phyloP scores from a whole-genome alignment of 2,888 invertebrate genomes.

The Drymonia ruficornis region DNA sequence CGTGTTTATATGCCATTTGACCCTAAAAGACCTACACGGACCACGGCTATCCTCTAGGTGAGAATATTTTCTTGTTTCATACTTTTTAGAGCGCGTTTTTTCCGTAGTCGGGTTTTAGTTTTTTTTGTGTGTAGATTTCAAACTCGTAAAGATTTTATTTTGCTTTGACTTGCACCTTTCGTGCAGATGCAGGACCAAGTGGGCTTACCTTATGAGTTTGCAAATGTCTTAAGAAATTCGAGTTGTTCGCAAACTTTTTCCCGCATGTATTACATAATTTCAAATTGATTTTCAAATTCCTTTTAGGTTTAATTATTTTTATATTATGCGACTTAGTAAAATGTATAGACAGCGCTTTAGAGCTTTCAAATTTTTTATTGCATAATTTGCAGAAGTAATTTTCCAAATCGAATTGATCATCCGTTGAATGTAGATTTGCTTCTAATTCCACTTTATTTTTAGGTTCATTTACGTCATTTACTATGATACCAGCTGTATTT shows the following conservation, averaged over 20 bases:
- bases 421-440: constrained; percentile 6
- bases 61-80: too few relatives aligned
- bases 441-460: constrained; percentile 15
- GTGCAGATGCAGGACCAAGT: too few relatives aligned
- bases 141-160: too few relatives aligned
- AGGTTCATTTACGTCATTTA: constrained; percentile 6
- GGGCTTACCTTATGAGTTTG: constrained; percentile 48
- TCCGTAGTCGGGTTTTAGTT: too few relatives aligned
- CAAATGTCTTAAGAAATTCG: constrained; percentile 49
- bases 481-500: neutral
- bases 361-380: constrained; percentile 45
- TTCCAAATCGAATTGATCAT: constrained; percentile 49
- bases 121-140: too few relatives aligned
- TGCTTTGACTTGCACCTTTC: too few relatives aligned
- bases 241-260: constrained; percentile 22
- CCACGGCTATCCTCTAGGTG: too few relatives aligned
- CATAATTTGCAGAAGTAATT: constrained; percentile 61
- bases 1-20: too few relatives aligned
- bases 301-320: constrained; percentile 38
- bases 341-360: constrained; percentile 53
- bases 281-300: constrained; percentile 15
- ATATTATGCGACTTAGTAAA: constrained; percentile 48
- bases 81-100: too few relatives aligned
- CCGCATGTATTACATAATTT: constrained; percentile 58
- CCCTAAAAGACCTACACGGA: too few relatives aligned